Percentiles rank a stretch among this genome's conserved stretches.
Conservation (phyloP, 2,113 vertebrate genomes). For the Crypturellus undulatus region DNA sequence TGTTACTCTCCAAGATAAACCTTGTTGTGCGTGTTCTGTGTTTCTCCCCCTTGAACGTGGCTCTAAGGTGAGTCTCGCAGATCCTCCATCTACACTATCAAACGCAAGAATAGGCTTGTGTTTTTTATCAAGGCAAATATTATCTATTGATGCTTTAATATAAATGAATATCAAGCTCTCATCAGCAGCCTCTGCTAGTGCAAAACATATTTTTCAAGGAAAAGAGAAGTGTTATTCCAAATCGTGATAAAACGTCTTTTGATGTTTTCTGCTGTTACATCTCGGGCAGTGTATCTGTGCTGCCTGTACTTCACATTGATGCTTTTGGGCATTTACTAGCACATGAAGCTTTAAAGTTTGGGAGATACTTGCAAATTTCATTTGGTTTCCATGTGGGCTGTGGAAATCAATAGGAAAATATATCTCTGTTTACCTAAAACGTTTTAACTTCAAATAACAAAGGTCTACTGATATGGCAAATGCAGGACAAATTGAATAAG, state of each 20-base stretch:
- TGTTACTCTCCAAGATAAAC: background rate
- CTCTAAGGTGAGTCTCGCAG: background rate
- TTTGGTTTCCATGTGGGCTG: background rate
- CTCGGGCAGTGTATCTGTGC: background rate
- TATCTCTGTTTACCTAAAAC: constrained; percentile 21
- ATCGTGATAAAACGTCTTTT: background rate
- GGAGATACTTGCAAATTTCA: constrained; percentile 10
- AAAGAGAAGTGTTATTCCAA: background rate
- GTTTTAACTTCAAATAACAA: constrained; percentile 29
- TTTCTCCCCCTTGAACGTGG: background rate
- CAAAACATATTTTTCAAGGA: background rate
- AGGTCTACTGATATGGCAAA: constrained; percentile 26
- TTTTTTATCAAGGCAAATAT: background rate
- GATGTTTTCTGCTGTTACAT: background rate
- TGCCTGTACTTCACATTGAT: background rate
- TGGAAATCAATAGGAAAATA: constrained; percentile 44
- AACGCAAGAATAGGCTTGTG: background rate
- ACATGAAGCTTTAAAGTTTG: background rate
- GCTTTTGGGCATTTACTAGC: background rate
- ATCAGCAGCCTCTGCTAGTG: background rate
- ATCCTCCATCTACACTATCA: background rate
- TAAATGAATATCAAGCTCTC: background rate
- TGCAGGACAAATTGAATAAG: constrained; percentile 41
- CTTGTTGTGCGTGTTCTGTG: background rate
- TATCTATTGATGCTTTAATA: background rate